Base-by-base conservation (phyloP, 1,140 invertebrate genomes). In the Antheraea mylitta region DNA sequence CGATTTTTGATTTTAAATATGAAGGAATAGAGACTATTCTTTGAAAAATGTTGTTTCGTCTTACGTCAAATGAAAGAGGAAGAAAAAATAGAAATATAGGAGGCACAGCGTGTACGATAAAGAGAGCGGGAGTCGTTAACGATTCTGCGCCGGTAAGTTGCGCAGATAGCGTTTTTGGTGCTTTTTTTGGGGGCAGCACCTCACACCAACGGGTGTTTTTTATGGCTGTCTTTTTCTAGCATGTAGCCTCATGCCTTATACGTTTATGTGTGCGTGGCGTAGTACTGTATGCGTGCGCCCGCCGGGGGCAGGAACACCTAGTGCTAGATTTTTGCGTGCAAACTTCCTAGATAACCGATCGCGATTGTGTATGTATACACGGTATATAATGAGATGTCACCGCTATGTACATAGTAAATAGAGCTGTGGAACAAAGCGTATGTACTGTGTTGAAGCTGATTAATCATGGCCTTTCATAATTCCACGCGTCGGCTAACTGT, bases 11-110 rank as follows among this genome's bases (percentile, higher is more conserved):
- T 69, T 68, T 61, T 78, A 58, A 10, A 60, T 0, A 7, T 42
- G 11, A 16, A 53, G 7, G 1, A 53, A 53, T 53, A 53, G 16
- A 53, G 45, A 16, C 13, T 16, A 16, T 53, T 53, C 0, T 53
- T n/a, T 6, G 9, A 2, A 13, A 53, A 13, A 13, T 53, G 7
- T 53, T 16, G 16, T 16, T 16, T 76, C 69, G 83, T 92, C 90
- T 90, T 92, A 90, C 77, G 90, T 80, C 90, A 83, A 86, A 90
- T 87, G 70, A 86, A 69, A 42, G 80, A 78, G 80, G 84, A 82
- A 90, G 90, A 90, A 92, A 92, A 92, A 92, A 90, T 92, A 90
- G 90, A 92, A 92, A 92, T 92, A 92, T 92, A 92, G 88, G 88
- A 90, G 89, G 85, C 84, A 85, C 83, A 80, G 85, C 82, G 83